Percentiles rank a stretch among this genome's conserved stretches.
These are phyloP conservation scores for Heteronetta atricapilla DNA, from an alignment of 2,113 vertebrate species.

Conservation along the genomic window DNA sequence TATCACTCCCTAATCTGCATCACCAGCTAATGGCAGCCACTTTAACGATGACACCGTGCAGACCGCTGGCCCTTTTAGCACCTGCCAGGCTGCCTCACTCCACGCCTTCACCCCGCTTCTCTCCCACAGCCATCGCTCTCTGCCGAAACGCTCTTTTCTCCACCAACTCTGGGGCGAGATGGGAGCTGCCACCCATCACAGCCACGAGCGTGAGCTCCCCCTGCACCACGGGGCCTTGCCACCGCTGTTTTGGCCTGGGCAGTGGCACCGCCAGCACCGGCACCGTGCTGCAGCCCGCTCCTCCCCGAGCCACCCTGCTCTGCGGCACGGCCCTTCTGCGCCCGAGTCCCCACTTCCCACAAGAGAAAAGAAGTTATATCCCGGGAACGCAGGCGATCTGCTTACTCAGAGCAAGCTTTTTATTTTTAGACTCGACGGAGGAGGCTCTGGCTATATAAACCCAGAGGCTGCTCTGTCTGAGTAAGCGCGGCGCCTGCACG, in stretches of 20 bases:
- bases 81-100: constrained; percentile 49
- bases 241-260: neutral
- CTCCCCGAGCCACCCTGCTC: neutral
- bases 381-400: neutral
- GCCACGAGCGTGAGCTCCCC: neutral
- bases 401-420: constrained; percentile 31
- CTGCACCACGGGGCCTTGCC: constrained; percentile 1
- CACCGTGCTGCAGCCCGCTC: neutral
- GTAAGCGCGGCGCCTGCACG: neutral
- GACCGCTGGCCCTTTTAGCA: constrained; percentile 6
- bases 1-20: neutral
- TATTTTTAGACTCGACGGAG: constrained; percentile 42
- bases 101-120: neutral
- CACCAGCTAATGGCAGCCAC: neutral
- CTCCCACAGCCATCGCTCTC: neutral
- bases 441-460: constrained; percentile 21
- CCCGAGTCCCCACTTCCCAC: neutral
- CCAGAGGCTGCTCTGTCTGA: neutral
- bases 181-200: constrained; percentile 14
- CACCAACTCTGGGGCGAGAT: constrained; percentile 25
- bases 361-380: neutral
- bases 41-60: neutral
- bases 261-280: neutral
- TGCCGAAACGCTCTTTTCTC: neutral
- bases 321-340: neutral